Conservation (phyloP, 92 coral and sea anemone genomes). For the Phenganax subtilis region DNA sequence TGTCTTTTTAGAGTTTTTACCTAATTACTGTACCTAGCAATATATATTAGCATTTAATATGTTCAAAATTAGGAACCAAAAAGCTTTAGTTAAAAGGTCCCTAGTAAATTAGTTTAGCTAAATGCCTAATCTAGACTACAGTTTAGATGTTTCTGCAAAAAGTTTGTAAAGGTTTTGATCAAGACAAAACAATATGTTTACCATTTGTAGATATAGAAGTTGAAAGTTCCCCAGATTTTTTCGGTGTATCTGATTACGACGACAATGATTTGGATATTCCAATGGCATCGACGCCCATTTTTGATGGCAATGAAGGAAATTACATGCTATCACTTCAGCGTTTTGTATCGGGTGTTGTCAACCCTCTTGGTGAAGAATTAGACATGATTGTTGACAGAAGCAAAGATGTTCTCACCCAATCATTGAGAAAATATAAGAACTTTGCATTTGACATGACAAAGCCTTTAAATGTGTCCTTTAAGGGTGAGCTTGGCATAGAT, state of each 20-base stretch:
- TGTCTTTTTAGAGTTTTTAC: not conserved
- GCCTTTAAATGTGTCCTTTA: constrained; percentile 26
- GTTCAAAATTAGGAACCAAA: too few species aligned
- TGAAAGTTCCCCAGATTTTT: too few species aligned
- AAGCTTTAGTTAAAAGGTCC: too few species aligned
- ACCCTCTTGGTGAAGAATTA: constrained; percentile 27
- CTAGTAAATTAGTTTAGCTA: too few species aligned
- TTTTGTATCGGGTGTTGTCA: constrained; percentile 36
- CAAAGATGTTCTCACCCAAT: constrained; percentile 30
- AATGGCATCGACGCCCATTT: not conserved
- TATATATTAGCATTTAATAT: too few species aligned
- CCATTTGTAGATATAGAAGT: too few species aligned
- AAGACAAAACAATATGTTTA: too few species aligned
- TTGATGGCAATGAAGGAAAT: not conserved
- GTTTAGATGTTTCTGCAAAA: too few species aligned
- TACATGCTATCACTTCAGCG: not conserved
- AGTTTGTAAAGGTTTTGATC: too few species aligned
- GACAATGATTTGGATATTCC: not conserved
- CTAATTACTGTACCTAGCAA: not conserved
- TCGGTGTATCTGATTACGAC: too few species aligned
- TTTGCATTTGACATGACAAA: constrained; percentile 29
- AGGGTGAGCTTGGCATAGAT: constrained; percentile 34
- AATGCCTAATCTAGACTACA: too few species aligned
- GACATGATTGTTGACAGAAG: constrained; percentile 22
- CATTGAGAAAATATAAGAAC: constrained; percentile 41